phyloP scores from a whole-genome alignment of 2,888 invertebrate species.

The Drosophila anomalata region DNA sequence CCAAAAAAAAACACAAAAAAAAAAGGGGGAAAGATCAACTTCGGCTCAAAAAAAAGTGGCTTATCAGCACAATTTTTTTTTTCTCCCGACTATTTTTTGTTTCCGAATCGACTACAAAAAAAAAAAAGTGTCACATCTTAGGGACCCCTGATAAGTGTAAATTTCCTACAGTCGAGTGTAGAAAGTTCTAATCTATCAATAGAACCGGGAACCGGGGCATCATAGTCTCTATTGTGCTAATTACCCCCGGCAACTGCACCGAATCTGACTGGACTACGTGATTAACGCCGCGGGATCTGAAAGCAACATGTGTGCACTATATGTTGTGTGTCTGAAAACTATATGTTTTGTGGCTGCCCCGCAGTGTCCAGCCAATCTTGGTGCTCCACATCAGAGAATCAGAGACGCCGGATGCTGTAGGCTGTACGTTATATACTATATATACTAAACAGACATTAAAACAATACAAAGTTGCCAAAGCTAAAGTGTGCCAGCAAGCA shows the following conservation, averaged over 20 bases:
- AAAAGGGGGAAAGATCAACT: slow-evolving; percentile 33
- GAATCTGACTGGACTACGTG: slow-evolving; percentile 51
- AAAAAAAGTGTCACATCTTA: slow-evolving; percentile 37
- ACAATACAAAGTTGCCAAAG: slow-evolving; percentile 57
- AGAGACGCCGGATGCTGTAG: slow-evolving; percentile 67
- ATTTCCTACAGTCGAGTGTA: slow-evolving; percentile 23
- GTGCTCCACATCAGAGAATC: slow-evolving; percentile 53
- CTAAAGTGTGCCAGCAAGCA: slow-evolving; percentile 64
- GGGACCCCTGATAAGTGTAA: slow-evolving; percentile 52
- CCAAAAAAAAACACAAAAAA: slow-evolving; percentile 1
- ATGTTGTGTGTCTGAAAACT: slow-evolving; percentile 22
- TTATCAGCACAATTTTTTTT: slow-evolving; percentile 59
- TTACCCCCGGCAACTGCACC: slow-evolving; percentile 44
- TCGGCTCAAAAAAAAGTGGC: slow-evolving; percentile 32
- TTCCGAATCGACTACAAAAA: slow-evolving; percentile 20
- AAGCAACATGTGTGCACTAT: slow-evolving; percentile 56
- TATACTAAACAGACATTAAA: slow-evolving; percentile 28
- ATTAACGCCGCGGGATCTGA: slow-evolving; percentile 48
- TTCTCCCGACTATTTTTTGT: slow-evolving; percentile 16
- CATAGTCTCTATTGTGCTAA: slow-evolving; percentile 54
- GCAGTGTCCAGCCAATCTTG: slow-evolving; percentile 44
- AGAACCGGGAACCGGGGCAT: slow-evolving; percentile 27
- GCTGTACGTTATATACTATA: slow-evolving; percentile 8
- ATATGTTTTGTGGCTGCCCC: slow-evolving; percentile 26
- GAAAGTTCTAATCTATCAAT: slow-evolving; percentile 58